Evolutionary conservation across 2,113 vertebrate genomes (phyloP), one percentile per base, ranked within the genome.

Genomic region (Heterotis niloticus): DNA sequence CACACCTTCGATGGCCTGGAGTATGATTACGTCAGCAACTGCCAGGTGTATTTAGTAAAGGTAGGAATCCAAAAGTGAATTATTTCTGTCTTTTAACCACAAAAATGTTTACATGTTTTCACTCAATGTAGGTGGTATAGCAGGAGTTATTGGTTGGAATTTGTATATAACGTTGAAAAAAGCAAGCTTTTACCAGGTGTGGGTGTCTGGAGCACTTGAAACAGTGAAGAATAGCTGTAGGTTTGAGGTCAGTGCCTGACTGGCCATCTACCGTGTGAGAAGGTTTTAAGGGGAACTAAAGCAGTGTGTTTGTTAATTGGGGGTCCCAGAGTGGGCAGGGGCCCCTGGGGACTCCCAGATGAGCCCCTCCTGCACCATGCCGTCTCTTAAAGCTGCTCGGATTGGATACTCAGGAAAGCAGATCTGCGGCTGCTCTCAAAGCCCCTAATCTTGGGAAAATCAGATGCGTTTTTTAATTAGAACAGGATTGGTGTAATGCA

Each of bases 1-100:
- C 94, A 97, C 79, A 97, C 96, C 59, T 99, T 99, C 80, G 98
- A 99, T 7, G 98, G 97, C 5, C 76, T 99, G 57, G 98, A 99
- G 81, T 99, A 98, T 80, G 98, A 99, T 84, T 99, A 96, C 81
- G 86, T 94, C 86, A 96, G 96, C 78, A 96, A 99, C 90, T 99
- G 98, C 84, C 97, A 99, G 84, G 94, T 93, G 76, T 98, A 96
- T 81, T 87, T 99, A 82, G 86, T 95, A 72, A 96, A 95, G 94
- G 95, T 95, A 91, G 66, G 78, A 44, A 5, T 1, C 10, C 28
- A 12, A 1, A 9, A n/a, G n/a, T 52, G 23, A 59, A 3, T 44
- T 52, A 14, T 34, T 20, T 54, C 51, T 34, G 13, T 71, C 28
- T 17, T 44, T 56, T 26, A 74, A 59, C 57, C 23, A 24, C 13